Conservation (phyloP, 2,888 invertebrate species). For the Melieria picta region DNA sequence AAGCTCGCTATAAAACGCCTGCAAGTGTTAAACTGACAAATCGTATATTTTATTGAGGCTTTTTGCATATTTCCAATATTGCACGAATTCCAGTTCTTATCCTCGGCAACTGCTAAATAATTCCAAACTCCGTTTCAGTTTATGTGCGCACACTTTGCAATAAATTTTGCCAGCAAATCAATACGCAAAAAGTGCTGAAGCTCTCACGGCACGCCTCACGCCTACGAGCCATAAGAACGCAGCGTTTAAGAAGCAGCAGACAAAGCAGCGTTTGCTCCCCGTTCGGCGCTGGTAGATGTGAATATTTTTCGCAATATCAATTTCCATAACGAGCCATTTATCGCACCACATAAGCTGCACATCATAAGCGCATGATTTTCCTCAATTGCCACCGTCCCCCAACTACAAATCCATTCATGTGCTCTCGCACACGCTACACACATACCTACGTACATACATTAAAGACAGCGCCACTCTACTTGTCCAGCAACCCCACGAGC, state of each 20-base stretch:
- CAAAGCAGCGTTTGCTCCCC: not conserved
- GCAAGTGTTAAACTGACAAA: slow-evolving; percentile 63
- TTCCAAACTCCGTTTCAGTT: not conserved
- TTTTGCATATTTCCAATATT: slow-evolving; percentile 24
- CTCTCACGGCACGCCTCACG: too few species aligned
- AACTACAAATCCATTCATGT: not conserved
- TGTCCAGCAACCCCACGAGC: not conserved
- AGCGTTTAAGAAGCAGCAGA: too few species aligned
- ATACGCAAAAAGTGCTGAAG: slow-evolving; percentile 34
- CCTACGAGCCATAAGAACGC: too few species aligned
- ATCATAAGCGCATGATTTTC: slow-evolving; percentile 47
- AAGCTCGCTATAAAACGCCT: slow-evolving; percentile 16
- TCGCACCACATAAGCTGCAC: slow-evolving; percentile 57
- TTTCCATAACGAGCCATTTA: slow-evolving; percentile 65
- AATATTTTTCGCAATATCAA: slow-evolving; percentile 56
- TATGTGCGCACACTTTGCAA: too few species aligned
- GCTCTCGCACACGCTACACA: not conserved
- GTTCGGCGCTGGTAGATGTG: not conserved
- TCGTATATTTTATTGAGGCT: slow-evolving; percentile 60
- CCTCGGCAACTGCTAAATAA: not conserved
- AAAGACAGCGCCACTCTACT: not conserved
- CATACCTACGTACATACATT: not conserved
- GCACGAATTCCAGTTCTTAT: not conserved
- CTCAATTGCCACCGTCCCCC: too few species aligned
- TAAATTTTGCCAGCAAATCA: slow-evolving; percentile 40